phyloP scores from a whole-genome alignment of 2,888 invertebrate genomes.

The Bombylius major region DNA sequence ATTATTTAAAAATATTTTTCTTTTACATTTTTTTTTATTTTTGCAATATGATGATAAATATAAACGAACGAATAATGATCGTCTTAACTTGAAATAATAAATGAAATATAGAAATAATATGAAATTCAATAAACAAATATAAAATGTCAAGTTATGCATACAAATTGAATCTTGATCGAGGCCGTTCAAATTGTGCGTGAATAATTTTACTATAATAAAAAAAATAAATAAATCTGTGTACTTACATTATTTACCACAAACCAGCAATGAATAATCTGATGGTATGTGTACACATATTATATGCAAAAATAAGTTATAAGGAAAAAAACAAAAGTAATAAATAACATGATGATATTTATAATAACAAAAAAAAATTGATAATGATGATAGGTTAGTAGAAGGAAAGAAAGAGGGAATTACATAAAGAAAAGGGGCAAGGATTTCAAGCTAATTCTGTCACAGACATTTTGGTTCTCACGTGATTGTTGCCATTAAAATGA shows the following conservation, averaged over 20 bases:
- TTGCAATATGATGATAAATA: too few species aligned
- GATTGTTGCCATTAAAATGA: background rate
- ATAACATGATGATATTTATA: too few species aligned
- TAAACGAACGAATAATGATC: too few species aligned
- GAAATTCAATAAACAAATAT: slow-evolving; percentile 12
- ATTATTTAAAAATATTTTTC: too few species aligned
- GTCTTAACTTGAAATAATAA: background rate
- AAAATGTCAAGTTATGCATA: background rate
- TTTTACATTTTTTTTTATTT: too few species aligned
- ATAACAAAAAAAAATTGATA: background rate
- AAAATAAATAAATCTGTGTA: too few species aligned
- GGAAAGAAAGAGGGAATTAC: background rate
- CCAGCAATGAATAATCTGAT: too few species aligned
- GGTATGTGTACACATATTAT: too few species aligned
- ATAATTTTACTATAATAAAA: background rate
- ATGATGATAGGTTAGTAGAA: background rate
- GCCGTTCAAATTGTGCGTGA: background rate
- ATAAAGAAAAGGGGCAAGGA: slow-evolving; percentile 2
- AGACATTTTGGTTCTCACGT: slow-evolving; percentile 9
- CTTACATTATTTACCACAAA: too few species aligned
- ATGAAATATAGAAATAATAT: slow-evolving; percentile 6
- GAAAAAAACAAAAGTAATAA: too few species aligned
- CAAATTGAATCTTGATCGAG: background rate
- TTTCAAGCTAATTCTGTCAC: slow-evolving; percentile 6
- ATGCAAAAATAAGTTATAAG: too few species aligned